Evolutionary conservation across 2,888 invertebrate species (phyloP), one percentile per base, ranked within the genome.

Genomic region (Eristalinus aeneus): DNA sequence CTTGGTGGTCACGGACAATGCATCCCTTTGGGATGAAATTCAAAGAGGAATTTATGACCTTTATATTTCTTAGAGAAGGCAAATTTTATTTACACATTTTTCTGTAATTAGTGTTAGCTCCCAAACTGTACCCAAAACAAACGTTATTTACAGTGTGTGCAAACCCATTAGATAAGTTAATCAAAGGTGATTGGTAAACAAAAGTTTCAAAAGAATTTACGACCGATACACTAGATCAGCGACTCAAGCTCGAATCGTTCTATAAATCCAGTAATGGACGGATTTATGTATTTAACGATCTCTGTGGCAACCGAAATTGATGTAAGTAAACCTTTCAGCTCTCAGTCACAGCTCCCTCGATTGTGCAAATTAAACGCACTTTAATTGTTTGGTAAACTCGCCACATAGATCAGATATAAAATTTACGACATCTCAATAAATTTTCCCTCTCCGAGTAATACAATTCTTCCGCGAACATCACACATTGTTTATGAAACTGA

Each of bases 381-480:
- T 67, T 72, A 76, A 75, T 85, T 46, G 56, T 71, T 78, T 69
- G 27, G 63, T 78, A 68, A 65, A 77, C 31, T 60, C 22, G 27
- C 34, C 63, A 20, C 39, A 72, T 72, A 75, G 61, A 76, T 69
- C 73, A 69, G 64, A 6, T 31, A 20, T 16, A n/a, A 20, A 36
- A 53, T 71, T 54, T 64, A 75, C 36, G 56, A 34, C 53, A 68
- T 73, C 63, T 32, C 73, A 64, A 63, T 67, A 75, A 71, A 65
- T 71, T 56, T 2, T 12, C 27, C 27, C 27, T 39, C 16, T n/a
- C 6, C 46, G 16, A 46, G 16, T 46, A n/a, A 46, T 16, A 46
- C 46, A 46, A 46, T 46, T 16, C 46, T 46, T 46, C 46, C 46
- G 46, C 16, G 68, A 76, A 61, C 27, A 53, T 4, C 27, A n/a